These are phyloP conservation scores for Astropecten irregularis DNA, from an alignment of 53 echinoderm and acorn worm genomes.

Conservation along the genomic window DNA sequence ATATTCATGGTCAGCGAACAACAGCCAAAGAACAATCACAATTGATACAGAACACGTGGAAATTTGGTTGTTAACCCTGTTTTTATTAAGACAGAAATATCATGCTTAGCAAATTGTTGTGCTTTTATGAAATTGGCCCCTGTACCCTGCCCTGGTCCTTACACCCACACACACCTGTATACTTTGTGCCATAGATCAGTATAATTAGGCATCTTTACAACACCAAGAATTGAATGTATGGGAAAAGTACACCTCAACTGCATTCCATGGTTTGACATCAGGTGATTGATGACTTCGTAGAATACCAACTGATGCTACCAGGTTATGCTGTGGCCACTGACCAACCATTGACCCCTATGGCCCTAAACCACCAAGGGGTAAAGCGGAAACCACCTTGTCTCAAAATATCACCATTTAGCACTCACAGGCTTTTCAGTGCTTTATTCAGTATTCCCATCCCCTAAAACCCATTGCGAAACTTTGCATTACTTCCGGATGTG, in stretches of 20 bases:
- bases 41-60: no score
- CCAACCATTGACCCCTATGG: constrained; percentile 19
- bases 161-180: no score
- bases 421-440: not conserved
- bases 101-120: no score
- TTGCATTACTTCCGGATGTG: constrained; percentile 21
- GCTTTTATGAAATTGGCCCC: no score
- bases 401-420: not conserved
- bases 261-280: not conserved
- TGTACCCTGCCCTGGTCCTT: no score
- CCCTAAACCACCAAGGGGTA: constrained; percentile 1
- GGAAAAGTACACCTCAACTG: not conserved
- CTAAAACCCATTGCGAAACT: constrained; percentile 7
- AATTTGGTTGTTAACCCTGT: no score
- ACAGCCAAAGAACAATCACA: no score
- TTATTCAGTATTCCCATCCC: not conserved
- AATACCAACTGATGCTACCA: not conserved
- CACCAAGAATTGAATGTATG: no score
- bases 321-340: constrained; percentile 24
- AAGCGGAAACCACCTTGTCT: not conserved
- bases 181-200: no score
- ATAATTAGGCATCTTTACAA: no score
- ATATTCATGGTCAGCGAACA: no score
- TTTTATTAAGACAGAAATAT: no score
- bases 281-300: constrained; percentile 12